phyloP scores from a whole-genome alignment of 35 echinoderm and acorn worm genomes.

The Apostichopus parvimensis region DNA sequence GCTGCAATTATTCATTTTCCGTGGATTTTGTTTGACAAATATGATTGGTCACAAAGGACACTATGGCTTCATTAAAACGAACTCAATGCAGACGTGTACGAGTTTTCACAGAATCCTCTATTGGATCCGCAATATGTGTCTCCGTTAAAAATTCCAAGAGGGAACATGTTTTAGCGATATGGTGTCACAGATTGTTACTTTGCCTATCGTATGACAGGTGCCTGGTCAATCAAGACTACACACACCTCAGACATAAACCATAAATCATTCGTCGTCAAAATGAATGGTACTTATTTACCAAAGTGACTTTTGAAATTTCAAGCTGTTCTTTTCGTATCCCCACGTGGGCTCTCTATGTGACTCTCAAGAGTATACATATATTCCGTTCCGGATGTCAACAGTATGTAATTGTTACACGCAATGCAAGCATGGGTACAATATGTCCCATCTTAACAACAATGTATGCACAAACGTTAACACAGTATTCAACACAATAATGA shows the following conservation, averaged over 20 bases:
- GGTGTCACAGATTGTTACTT: not conserved
- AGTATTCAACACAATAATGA: too few species aligned
- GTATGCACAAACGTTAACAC: too few species aligned
- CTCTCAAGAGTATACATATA: not conserved
- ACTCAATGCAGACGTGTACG: not conserved
- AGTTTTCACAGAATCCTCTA: not conserved
- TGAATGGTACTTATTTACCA: not conserved
- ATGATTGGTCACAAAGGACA: conserved; percentile 16
- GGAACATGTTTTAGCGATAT: conserved; percentile 11
- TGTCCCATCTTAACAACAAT: too few species aligned
- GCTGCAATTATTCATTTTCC: not conserved
- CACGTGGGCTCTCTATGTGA: not conserved
- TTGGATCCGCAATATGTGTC: not conserved
- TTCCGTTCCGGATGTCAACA: not conserved
- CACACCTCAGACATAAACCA: not conserved
- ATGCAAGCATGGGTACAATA: too few species aligned
- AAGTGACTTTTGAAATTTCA: conserved; percentile 1
- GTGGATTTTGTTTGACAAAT: conserved; percentile 4
- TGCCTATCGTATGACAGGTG: conserved; percentile 11
- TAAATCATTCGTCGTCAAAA: not conserved
- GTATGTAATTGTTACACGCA: not conserved
- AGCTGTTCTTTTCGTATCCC: not conserved
- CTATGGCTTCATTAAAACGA: not conserved
- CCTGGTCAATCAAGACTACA: conserved; percentile 17
- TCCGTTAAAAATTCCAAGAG: not conserved